Conservation (phyloP, 2,113 vertebrate genomes). For the Mormyrus lacerda region DNA sequence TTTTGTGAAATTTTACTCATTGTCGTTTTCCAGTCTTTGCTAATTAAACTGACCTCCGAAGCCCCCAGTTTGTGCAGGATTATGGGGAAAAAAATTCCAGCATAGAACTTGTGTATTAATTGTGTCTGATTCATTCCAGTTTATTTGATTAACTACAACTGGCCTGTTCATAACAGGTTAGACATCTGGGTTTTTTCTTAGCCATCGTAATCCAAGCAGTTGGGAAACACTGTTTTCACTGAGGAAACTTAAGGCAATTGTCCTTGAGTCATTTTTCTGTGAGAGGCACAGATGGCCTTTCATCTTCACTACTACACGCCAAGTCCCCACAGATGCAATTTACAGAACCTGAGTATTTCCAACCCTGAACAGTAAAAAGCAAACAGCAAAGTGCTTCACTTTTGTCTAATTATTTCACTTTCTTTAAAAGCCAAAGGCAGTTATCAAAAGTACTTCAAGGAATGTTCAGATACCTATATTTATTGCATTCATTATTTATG, state of each 20-base stretch:
- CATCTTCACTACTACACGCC: not conserved
- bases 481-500: not conserved
- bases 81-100: not conserved
- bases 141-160: constrained; percentile 20
- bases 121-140: constrained; percentile 2
- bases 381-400: not conserved
- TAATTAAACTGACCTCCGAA: not conserved
- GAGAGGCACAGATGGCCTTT: not conserved
- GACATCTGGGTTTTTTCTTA: not conserved
- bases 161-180: constrained; percentile 3
- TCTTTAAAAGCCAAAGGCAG: not conserved
- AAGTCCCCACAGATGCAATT: not conserved
- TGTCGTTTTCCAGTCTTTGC: not conserved
- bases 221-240: constrained; percentile 3
- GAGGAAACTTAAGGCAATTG: constrained; percentile 22
- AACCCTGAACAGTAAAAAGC: not conserved
- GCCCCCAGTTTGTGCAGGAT: not conserved
- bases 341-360: not conserved
- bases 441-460: not conserved
- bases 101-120: not conserved
- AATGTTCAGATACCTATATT: not conserved
- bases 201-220: constrained; percentile 13
- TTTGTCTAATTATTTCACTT: not conserved
- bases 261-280: constrained; percentile 17
- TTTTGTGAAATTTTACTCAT: not conserved